Evolutionary conservation across 1,140 invertebrate genomes (phyloP), one percentile per base, ranked within the genome.

Genomic region (Helicorthomorpha holstii): DNA sequence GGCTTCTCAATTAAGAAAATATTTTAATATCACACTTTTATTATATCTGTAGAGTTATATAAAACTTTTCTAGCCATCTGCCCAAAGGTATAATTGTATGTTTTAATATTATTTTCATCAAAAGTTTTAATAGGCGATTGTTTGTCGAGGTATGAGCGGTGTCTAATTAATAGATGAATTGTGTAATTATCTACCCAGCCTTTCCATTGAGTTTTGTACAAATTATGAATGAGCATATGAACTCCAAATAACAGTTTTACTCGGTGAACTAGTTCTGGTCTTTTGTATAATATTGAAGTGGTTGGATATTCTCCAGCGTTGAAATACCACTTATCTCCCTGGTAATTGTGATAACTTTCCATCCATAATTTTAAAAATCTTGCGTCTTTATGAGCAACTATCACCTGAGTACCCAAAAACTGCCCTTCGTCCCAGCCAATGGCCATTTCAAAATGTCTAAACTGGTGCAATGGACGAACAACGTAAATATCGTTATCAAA

Each of bases 221-320:
- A 43, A 12, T 56, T 43, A 19, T 54, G 48, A 14, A 58, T 49
- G 7, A 63, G 34, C 48, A 58, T 54, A 38, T 64, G 57, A 27
- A 65, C 64, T 12, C 64, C 64, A 53, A 65, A 63, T 21, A 57
- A 48, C 43, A 47, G 49, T 19, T 45, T 54, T 3, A 61, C 64
- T 41, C 64, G 53, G 42, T 65, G 64, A 3, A 66, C 64, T 10
- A 66, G 46, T 22, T 58, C 49, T 10, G 64, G 64, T 24, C 56
- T 27, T 24, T 38, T 42, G 21, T 54, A 42, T 2, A 65, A 54
- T 29, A 65, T 59, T 14, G 54, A 49, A 16, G 42, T 46, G 0
- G 64, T 66, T 14, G 64, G 64, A 14, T 61, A 50, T 29, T 65
- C 60, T 16, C 64, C 64, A 12, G 62, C 64, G 51, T 65, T 65